These are phyloP conservation scores for Nautilus pompilius DNA, from an alignment of 1,140 invertebrate genomes.

Conservation along the genomic window DNA sequence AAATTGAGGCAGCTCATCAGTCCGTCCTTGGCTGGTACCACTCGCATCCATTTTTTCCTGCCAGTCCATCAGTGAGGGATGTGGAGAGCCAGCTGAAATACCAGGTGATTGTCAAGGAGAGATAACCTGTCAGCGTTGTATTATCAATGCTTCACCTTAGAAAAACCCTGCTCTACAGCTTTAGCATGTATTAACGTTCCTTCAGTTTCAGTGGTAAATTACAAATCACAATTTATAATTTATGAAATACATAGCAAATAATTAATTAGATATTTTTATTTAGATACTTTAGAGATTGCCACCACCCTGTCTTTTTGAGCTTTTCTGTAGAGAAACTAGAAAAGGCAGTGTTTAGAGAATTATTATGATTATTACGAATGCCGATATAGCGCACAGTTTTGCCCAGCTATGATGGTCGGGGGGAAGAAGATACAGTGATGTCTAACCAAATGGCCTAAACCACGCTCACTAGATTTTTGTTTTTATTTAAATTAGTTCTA, in stretches of 20 bases:
- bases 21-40: constrained; percentile 93
- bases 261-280: background rate
- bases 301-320: too few species aligned
- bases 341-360: too few species aligned
- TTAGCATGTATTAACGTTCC: background rate
- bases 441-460: too few species aligned
- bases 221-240: background rate
- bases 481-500: too few species aligned
- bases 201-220: background rate
- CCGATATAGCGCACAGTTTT: too few species aligned
- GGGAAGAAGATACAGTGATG: too few species aligned
- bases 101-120: constrained; percentile 27
- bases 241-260: background rate
- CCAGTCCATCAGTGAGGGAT: constrained; percentile 84
- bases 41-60: constrained; percentile 85
- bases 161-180: background rate
- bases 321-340: too few species aligned
- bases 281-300: too few species aligned
- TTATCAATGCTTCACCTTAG: background rate
- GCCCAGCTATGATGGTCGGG: too few species aligned
- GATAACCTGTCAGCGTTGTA: background rate
- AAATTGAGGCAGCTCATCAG: constrained; percentile 55
- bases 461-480: too few species aligned
- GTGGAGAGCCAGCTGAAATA: constrained; percentile 63
- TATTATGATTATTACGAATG: too few species aligned